Conservation (phyloP, 2,113 vertebrate genomes). For the Cromileptes altivelis region DNA sequence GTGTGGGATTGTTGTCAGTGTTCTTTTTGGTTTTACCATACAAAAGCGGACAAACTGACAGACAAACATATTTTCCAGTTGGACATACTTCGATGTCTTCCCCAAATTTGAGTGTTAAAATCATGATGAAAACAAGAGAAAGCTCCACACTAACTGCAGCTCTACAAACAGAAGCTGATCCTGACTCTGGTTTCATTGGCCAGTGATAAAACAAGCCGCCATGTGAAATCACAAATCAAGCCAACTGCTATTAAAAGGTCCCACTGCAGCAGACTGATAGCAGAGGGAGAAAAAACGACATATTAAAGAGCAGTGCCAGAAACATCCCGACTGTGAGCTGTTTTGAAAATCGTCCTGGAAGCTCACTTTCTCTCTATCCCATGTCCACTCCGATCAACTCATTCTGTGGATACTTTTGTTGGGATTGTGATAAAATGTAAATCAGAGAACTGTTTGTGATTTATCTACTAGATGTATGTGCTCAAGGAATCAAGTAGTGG, state of each 20-base stretch:
- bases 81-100: background rate
- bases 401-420: slow-evolving; percentile 28
- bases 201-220: slow-evolving; percentile 12
- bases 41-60: no score
- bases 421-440: no score
- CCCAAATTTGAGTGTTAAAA: background rate
- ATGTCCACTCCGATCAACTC: slow-evolving; percentile 55
- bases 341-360: slow-evolving; percentile 18
- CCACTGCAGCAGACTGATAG: slow-evolving; percentile 42
- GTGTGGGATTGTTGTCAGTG: no score
- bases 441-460: no score
- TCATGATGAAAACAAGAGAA: background rate
- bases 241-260: slow-evolving; percentile 8
- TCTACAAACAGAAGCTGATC: background rate
- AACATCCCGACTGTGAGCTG: slow-evolving; percentile 41
- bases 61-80: no score
- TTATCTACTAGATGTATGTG: no score
- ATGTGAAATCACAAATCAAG: slow-evolving; percentile 35
- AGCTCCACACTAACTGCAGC: background rate
- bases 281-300: background rate
- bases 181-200: background rate
- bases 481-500: no score
- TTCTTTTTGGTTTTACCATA: no score
- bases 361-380: slow-evolving; percentile 31
- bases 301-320: slow-evolving; percentile 20